Base-by-base conservation (phyloP, 2,797 vertebrate species). In the Tiaroga cobitis region DNA sequence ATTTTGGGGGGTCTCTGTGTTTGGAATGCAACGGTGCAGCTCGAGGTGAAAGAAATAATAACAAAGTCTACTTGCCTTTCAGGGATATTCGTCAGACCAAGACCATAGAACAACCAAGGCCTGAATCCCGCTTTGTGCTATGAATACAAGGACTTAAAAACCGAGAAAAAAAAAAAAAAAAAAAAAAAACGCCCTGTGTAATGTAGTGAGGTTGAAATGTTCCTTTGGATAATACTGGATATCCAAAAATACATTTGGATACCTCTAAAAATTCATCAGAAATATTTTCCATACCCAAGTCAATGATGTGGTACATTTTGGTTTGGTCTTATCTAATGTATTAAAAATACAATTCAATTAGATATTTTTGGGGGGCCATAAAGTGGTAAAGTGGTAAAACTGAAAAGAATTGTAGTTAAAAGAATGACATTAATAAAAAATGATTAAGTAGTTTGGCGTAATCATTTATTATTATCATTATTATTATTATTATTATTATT, bases 121-220 rank as follows among this genome's bases (percentile, higher is more conserved):
- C 46, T 70, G 67, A 80, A 59, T 91, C 88, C 85, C 91, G 92
- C 88, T 89, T 90, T 86, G 90, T 91, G 91, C 91, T 92, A 91
- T 56, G 80, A 93, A 93, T 93, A 93, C 87, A 91, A 91, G 92
- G 92, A 92, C 93, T 92, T 94, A 94, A 95, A 76, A 84, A 79
- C 41, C 84, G 54, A 51, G n/a, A n/a, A n/a, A n/a, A n/a, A n/a
- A n/a, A n/a, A n/a, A n/a, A n/a, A n/a, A n/a, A n/a, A n/a, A n/a
- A n/a, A n/a, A 43, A 67, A 51, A 78, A 68, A 43, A 26, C 24
- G n/a, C 67, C 54, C 51, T 41, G 43, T 54, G 32, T 82, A 59
- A 76, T 34, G 46, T 65, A 34, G n/a, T 69, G 37, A 59, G 63
- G 26, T 32, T 54, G 26, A 43, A 41, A 56, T 56, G 34, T 54